Conservation (phyloP, 2,113 vertebrate genomes). For the Gopherus evgoodei region DNA sequence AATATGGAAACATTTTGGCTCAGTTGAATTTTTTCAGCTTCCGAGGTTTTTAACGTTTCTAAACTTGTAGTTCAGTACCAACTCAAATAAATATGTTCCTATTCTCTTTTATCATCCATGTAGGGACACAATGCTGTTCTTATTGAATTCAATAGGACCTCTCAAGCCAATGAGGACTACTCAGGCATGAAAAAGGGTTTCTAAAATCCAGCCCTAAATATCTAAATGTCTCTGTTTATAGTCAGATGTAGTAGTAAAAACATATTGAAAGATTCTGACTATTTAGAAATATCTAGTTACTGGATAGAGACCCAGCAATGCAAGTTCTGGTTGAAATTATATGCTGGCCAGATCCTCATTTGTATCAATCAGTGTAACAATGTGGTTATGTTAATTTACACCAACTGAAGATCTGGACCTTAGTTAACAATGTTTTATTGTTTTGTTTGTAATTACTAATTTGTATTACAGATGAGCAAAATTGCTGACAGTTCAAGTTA, state of each 20-base stretch:
- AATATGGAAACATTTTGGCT: background rate
- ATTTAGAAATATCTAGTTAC: background rate
- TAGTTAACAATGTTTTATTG: background rate
- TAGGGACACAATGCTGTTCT: background rate
- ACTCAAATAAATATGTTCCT: accelerated
- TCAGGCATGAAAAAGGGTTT: background rate
- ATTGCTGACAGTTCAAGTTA: background rate
- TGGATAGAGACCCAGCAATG: background rate
- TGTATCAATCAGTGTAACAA: background rate
- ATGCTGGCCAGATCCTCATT: background rate
- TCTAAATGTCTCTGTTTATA: background rate
- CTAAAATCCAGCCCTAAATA: background rate
- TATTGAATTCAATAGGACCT: background rate
- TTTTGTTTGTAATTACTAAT: background rate
- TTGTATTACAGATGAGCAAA: background rate
- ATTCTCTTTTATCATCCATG: background rate
- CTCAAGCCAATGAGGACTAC: background rate
- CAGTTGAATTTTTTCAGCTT: background rate
- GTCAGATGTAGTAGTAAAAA: background rate
- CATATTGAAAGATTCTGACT: background rate
- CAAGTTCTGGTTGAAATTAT: background rate
- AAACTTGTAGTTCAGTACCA: background rate
- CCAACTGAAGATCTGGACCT: background rate
- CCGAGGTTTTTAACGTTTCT: background rate
- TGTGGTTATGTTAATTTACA: background rate